phyloP scores from a whole-genome alignment of 23 tunicate genomes.

The Aplidium turbinatum region DNA sequence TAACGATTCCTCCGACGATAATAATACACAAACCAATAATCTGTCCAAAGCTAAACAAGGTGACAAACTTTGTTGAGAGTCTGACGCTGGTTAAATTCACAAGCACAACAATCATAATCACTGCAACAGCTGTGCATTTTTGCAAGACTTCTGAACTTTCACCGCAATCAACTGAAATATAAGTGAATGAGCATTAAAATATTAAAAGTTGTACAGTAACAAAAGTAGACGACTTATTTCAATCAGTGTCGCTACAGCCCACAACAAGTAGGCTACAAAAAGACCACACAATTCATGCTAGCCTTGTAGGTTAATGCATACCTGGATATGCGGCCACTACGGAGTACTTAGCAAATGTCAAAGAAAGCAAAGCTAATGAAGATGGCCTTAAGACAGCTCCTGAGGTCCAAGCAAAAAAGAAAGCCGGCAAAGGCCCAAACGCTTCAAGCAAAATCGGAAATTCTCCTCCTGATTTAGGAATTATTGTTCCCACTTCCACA shows the following conservation, averaged over 20 bases:
- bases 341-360: conserved; percentile 93
- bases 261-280: too few species aligned
- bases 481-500: conserved; percentile 98
- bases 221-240: too few species aligned
- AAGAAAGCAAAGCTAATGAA: conserved; percentile 73
- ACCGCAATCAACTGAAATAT: conserved; percentile 12
- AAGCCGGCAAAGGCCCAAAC: conserved; percentile 91
- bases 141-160: conserved; percentile 43
- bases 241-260: too few species aligned
- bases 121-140: conserved; percentile 63
- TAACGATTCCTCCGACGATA: conserved; percentile 78
- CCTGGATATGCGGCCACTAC: conserved; percentile 48
- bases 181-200: too few species aligned
- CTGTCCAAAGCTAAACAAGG: conserved; percentile 88
- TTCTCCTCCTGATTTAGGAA: conserved; percentile 98
- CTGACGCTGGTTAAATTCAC: conserved; percentile 92
- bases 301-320: not conserved
- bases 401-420: conserved; percentile 97
- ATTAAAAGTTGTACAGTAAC: too few species aligned
- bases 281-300: too few species aligned
- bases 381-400: conserved; percentile 87
- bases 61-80: conserved; percentile 73
- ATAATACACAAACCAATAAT: conserved; percentile 79
- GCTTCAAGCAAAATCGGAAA: conserved; percentile 92
- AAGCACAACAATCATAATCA: conserved; percentile 62